Evolutionary conservation across 2,888 invertebrate genomes (phyloP).

Genomic region (Villa cingulata): DNA sequence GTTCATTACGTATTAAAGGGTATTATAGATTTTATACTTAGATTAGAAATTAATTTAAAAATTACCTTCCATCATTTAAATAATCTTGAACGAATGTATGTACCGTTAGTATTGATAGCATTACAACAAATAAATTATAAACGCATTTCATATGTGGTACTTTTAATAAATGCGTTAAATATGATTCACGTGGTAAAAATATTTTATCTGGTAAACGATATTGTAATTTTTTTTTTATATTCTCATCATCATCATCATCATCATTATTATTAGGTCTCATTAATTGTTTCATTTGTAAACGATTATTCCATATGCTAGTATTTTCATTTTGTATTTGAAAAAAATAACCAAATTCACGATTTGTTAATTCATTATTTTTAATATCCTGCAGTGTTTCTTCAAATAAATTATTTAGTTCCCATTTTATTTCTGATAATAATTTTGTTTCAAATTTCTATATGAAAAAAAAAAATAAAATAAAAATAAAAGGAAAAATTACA

Average conservation of each 20-base stretch:
- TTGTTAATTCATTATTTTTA: slow-evolving; percentile 25
- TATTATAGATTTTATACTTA: too few species aligned
- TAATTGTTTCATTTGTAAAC: not conserved
- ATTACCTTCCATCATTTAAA: slow-evolving; percentile 59
- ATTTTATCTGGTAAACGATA: slow-evolving; percentile 46
- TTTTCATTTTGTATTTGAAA: slow-evolving; percentile 11
- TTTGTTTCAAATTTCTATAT: slow-evolving; percentile 22
- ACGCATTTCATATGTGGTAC: slow-evolving; percentile 68
- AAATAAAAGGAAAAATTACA: too few species aligned
- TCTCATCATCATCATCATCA: too few species aligned
- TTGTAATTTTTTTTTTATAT: not conserved
- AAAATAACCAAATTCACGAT: slow-evolving; percentile 27
- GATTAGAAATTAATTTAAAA: too few species aligned
- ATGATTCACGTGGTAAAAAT: slow-evolving; percentile 60
- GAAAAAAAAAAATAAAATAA: too few species aligned
- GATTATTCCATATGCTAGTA: slow-evolving; percentile 15
- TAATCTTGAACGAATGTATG: slow-evolving; percentile 62
- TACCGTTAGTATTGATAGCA: slow-evolving; percentile 55
- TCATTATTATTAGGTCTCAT: not conserved
- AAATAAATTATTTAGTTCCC: slow-evolving; percentile 25
- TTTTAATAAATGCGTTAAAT: slow-evolving; percentile 65
- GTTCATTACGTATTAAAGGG: too few species aligned
- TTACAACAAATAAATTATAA: slow-evolving; percentile 71
- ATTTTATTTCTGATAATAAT: slow-evolving; percentile 26
- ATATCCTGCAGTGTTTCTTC: slow-evolving; percentile 31